Base-by-base conservation (phyloP, 1,140 invertebrate species). In the Colletes latitarsis region DNA sequence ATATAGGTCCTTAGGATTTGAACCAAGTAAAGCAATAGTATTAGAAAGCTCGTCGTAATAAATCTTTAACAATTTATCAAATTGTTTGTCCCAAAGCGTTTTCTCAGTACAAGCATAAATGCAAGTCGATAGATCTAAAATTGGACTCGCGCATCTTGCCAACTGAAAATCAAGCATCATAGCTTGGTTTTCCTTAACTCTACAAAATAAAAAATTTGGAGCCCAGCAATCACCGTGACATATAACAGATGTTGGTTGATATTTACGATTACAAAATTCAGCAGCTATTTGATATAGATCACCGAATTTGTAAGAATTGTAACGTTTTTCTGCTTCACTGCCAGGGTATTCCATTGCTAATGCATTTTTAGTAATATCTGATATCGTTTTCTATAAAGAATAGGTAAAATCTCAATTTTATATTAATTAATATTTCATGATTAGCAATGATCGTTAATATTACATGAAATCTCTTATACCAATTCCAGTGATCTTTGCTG, bases 141-240 rank as follows among this genome's bases (percentile, higher is more conserved):
- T 92, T 8, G 95, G 94, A 43, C 95, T 95, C 0, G 94, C 93
- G 70, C 92, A 94, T 91, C 96, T 93, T 1, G 95, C 89, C 63
- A 96, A 83, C 92, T 97, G 96, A 83, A 96, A 96, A 84, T 97
- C 96, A 57, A 96, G 95, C 58, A 96, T 94, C 1, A 95, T 93
- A 60, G 94, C 93, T 67, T 94, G 85, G 1, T 94, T 93, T 10
- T 85, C 76, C 4, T 86, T 87, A 9, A 90, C 82, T 75, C 94
- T 94, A 74, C 94, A 93, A 14, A 94, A 94, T 4, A 97, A 88
- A 86, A 97, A 96, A 89, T 97, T 97, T 55, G 96, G 96, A 0
- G 95, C 94, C 96, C 96, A 97, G 49, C 94, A 95, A 89, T 97
- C 96, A 1, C 96, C 96, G 76, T 96, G 96, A 10, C 94, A 94